Conservation (phyloP, 2,113 vertebrate species). For the Gymnorhina tibicen region DNA sequence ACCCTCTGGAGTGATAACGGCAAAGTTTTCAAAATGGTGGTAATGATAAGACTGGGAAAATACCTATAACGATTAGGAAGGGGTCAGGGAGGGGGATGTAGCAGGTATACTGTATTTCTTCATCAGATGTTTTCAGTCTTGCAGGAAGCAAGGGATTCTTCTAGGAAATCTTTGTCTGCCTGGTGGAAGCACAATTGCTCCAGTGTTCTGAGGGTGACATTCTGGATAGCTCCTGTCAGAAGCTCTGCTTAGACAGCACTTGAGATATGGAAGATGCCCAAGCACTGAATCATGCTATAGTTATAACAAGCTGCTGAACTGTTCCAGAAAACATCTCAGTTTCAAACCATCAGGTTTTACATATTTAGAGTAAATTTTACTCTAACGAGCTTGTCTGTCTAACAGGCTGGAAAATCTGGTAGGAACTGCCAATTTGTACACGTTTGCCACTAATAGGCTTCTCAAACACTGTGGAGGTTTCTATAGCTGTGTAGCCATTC, state of each 20-base stretch:
- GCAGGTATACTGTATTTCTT: background rate
- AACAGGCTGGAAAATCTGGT: conserved; percentile 32
- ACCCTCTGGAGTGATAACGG: background rate
- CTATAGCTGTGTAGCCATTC: background rate
- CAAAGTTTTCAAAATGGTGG: background rate
- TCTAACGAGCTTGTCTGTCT: background rate
- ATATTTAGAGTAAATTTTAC: conserved; percentile 39
- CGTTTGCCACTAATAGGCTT: conserved; percentile 20
- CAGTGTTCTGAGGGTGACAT: background rate
- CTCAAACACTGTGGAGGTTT: background rate
- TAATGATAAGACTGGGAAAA: background rate
- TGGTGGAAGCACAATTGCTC: background rate
- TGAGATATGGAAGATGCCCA: background rate
- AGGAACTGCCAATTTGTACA: conserved; percentile 2
- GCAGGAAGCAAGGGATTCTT: background rate
- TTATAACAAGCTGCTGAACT: background rate
- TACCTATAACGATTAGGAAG: background rate
- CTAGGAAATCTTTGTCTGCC: background rate
- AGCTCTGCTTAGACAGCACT: background rate
- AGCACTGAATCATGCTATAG: conserved; percentile 8
- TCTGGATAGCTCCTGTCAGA: background rate
- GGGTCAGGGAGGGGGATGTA: background rate
- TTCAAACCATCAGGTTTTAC: conserved; percentile 41
- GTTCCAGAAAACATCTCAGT: background rate
- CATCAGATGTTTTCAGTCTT: background rate